phyloP scores from a whole-genome alignment of 2,113 vertebrate genomes.

The Malurus cyaneus region DNA sequence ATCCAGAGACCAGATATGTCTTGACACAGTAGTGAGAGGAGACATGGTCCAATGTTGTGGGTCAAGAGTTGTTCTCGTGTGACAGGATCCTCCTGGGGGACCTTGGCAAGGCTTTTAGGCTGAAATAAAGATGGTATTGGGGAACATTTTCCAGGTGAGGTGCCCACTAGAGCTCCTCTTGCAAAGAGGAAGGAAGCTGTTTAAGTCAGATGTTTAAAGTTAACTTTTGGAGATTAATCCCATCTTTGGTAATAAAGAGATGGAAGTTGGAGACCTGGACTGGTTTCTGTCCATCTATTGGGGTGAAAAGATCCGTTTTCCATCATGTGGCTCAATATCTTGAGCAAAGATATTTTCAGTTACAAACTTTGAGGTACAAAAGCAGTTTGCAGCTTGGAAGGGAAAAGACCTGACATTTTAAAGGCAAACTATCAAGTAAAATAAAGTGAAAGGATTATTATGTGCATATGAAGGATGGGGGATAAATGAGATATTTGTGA shows the following conservation, averaged over 20 bases:
- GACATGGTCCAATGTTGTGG: background rate
- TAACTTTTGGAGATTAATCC: background rate
- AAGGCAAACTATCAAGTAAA: constrained; percentile 56
- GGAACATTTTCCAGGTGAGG: background rate
- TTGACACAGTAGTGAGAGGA: background rate
- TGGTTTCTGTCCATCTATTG: background rate
- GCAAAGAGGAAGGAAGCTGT: background rate
- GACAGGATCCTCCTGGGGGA: background rate
- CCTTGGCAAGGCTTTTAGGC: background rate
- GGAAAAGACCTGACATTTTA: constrained; percentile 59
- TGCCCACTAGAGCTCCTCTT: background rate
- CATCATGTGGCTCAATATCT: background rate
- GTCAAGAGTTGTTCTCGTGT: background rate
- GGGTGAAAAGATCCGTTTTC: background rate
- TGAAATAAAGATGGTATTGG: background rate
- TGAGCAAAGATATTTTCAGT: background rate
- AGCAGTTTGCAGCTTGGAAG: constrained; percentile 37
- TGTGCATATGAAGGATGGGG: constrained; percentile 40
- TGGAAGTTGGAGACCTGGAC: background rate
- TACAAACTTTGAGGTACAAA: constrained; percentile 25
- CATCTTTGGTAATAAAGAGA: background rate
- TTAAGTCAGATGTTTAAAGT: background rate
- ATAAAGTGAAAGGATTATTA: constrained; percentile 56
- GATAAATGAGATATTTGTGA: constrained; percentile 65
- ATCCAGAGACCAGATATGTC: background rate